phyloP scores from a whole-genome alignment of 2,888 invertebrate genomes.

The Hedya salicella region DNA sequence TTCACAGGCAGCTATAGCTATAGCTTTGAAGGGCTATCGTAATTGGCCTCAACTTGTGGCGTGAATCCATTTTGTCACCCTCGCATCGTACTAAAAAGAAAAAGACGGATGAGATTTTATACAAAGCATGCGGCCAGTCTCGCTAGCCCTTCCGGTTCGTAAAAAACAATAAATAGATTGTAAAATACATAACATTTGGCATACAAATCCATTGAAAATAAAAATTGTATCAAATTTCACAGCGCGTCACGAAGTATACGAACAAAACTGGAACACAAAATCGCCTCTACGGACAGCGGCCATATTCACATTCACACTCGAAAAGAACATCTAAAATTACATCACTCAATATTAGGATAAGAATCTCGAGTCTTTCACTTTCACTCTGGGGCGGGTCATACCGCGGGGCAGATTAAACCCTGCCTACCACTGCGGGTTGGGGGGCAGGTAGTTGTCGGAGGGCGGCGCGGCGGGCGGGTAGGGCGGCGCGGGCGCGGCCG shows the following conservation, averaged over 20 bases:
- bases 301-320: conserved; percentile 45
- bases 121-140: background rate
- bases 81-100: background rate
- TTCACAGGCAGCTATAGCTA: background rate
- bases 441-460: conserved; percentile 66
- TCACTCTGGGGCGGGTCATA: background rate
- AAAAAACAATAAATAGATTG: conserved; percentile 35
- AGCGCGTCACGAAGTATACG: conserved; percentile 19
- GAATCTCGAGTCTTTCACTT: conserved; percentile 25
- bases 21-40: background rate
- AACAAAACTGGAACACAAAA: conserved; percentile 40
- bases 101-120: background rate
- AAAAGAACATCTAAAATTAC: conserved; percentile 42
- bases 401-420: conserved; percentile 7
- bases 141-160: background rate
- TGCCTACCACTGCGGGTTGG: conserved; percentile 75
- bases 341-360: conserved; percentile 45
- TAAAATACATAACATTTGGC: conserved; percentile 33
- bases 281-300: conserved; percentile 44
- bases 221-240: conserved; percentile 18
- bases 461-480: conserved; percentile 50
- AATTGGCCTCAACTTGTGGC: background rate
- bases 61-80: background rate
- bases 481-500: conserved; percentile 53
- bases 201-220: conserved; percentile 21